Evolutionary conservation across 2,797 vertebrate species (phyloP).

Genomic region (Cuculus canorus): DNA sequence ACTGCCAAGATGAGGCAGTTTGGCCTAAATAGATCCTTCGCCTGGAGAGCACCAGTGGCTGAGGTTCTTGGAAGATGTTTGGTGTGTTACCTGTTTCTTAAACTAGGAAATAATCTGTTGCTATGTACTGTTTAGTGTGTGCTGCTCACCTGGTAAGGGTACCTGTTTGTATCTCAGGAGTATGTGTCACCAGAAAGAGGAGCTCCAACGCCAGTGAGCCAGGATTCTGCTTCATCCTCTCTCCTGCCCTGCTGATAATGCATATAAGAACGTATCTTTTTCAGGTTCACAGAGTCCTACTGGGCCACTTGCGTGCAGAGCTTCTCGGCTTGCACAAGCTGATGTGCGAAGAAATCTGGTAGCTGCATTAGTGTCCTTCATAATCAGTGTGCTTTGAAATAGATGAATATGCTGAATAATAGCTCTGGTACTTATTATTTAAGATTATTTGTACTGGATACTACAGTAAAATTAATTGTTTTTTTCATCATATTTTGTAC

Average conservation of each 20-base stretch:
- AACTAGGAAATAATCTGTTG: not conserved
- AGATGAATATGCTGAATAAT: not conserved
- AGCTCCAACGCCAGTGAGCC: not conserved
- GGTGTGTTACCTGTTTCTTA: not conserved
- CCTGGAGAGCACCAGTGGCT: not conserved
- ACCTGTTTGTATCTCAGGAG: not conserved
- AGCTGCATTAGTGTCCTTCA: slow-evolving; percentile 18
- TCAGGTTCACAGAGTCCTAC: not conserved
- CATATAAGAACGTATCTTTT: not conserved
- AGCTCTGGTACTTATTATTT: not conserved
- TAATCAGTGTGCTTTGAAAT: slow-evolving; percentile 23
- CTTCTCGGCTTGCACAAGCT: not conserved
- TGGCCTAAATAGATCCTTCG: not conserved
- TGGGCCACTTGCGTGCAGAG: not conserved
- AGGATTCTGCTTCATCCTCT: not conserved
- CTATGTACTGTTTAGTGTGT: not conserved
- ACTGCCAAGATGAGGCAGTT: not conserved
- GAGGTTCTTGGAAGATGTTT: not conserved
- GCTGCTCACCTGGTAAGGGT: not conserved
- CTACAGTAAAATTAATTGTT: slow-evolving; percentile 22
- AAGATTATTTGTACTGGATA: slow-evolving; percentile 10
- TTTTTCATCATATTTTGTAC: slow-evolving; percentile 1
- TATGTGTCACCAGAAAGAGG: not conserved
- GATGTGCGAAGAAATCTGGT: not conserved
- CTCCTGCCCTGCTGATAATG: not conserved